Evolutionary conservation across 23 tunicate species (phyloP), one percentile per base, ranked within the genome.

Genomic region (Phallusia fumigata): DNA sequence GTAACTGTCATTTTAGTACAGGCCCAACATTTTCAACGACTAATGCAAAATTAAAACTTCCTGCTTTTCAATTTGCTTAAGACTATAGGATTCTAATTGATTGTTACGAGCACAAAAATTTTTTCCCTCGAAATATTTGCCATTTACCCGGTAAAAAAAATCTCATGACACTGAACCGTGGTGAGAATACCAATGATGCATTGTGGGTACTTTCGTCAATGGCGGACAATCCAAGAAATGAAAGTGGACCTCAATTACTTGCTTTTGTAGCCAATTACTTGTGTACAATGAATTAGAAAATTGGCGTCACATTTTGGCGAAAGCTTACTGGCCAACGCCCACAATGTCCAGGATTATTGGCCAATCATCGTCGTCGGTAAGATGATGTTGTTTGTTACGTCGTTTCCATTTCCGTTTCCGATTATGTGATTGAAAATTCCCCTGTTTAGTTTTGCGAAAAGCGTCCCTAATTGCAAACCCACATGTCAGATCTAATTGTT

Each of bases 391-490:
- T 22, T 40, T 35, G 53, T 40, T 77, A 77, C 81, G 81, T 77
- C 32, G 58, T 22, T 36, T 77, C 81, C 81, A 36, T 77, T 77
- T 77, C 81, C 81, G 81, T 40, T 77, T 77, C 81, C 81, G 81
- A 58, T 58, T 58, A 58, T n/a, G 69, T 24, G 28, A 21, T 58
- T 58, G 28, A 24, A 58, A 58, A 40, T 58, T 58, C 69, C 69
- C 69, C 11, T 58, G 69, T 24, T 58, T 58, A 22, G 15, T n/a
- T 58, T 58, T 16, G 28, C 69, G 69, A 1, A 21, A 6, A 6
- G 47, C 47, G 47, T 5, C 10, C 47, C 10, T 40, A 40, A 40
- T 40, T 40, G 47, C 47, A 40, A 40, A 40, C 47, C 47, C 47
- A 40, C 47, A 10, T 40, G 5, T 5, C 47, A 3, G 47, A 40